Conservation (phyloP, 2,113 vertebrate genomes). For the Martes martes region DNA sequence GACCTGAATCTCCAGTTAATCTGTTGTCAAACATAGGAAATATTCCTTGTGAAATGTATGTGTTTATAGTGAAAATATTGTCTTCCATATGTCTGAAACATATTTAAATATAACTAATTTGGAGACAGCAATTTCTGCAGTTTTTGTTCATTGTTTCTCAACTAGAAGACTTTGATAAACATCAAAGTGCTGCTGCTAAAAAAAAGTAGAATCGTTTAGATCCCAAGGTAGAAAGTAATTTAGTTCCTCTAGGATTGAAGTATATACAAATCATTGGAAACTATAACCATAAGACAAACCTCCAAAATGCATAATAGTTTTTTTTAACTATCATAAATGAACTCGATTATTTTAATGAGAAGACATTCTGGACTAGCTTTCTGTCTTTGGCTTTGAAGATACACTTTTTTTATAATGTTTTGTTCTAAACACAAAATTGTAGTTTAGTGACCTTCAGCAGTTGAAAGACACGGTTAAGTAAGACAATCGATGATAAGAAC, state of each 20-base stretch:
- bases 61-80: neutral
- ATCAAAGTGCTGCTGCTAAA: neutral
- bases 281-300: neutral
- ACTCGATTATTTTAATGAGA: neutral
- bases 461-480: neutral
- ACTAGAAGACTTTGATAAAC: conserved; percentile 16
- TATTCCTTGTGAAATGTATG: neutral
- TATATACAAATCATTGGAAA: neutral
- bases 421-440: neutral
- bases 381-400: neutral
- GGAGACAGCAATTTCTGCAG: neutral
- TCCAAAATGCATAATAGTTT: neutral
- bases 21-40: neutral
- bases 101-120: neutral
- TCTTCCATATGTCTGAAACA: neutral
- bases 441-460: neutral
- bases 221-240: neutral
- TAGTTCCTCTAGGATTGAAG: neutral
- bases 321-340: neutral
- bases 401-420: neutral
- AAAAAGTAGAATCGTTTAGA: neutral
- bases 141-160: neutral
- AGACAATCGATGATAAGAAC: neutral
- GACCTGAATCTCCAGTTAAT: neutral
- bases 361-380: neutral